A percentile compares a stretch with the other conserved stretches of the same genome.
These are phyloP conservation scores for Acanthoscelides obtectus DNA, from an alignment of 2,888 invertebrate species.

Conservation along the genomic window DNA sequence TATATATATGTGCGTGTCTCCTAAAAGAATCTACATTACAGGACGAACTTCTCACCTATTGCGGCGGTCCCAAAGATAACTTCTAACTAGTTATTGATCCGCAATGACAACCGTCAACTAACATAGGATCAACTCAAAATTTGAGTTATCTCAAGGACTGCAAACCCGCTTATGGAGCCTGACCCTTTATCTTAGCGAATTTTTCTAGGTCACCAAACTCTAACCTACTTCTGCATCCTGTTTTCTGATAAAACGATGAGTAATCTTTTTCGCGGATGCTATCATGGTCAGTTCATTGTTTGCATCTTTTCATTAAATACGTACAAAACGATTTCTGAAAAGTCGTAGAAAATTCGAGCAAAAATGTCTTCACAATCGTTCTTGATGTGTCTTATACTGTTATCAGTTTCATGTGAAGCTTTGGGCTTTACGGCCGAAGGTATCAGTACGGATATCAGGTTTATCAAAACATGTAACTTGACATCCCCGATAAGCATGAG, in stretches of 20 bases:
- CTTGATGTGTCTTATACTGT: not conserved
- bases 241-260: not conserved
- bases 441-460: conserved; percentile 35
- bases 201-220: not conserved
- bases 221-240: not conserved
- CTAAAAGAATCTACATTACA: no score
- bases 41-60: no score
- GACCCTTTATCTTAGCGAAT: not conserved
- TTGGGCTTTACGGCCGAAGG: conserved; percentile 25
- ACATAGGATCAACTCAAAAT: no score
- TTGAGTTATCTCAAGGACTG: no score
- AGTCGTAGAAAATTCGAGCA: not conserved
- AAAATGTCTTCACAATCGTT: not conserved
- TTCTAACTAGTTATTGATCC: no score
- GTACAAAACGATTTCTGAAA: not conserved
- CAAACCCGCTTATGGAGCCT: no score
- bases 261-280: not conserved
- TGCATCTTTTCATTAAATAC: not conserved
- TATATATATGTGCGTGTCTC: no score
- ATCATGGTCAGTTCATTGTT: not conserved
- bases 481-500: conserved; percentile 41
- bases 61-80: no score
- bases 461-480: conserved; percentile 40
- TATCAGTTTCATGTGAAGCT: not conserved
- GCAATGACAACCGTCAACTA: no score